Evolutionary conservation across 2,888 invertebrate genomes (phyloP), one percentile per base, ranked within the genome.

Genomic region (Drosophila colorata): DNA sequence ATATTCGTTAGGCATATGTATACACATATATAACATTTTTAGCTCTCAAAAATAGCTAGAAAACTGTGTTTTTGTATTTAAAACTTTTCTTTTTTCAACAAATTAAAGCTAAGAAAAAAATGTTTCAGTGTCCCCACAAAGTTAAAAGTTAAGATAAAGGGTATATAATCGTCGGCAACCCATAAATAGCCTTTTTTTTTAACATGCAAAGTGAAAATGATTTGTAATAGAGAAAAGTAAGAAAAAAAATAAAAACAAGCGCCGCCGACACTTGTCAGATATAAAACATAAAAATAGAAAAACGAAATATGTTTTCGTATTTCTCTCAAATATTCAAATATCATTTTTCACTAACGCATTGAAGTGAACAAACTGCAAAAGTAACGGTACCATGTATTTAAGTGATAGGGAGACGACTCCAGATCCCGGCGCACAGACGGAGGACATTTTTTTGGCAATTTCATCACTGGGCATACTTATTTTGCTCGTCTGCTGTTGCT

Each of bases 161-260:
- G 33, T 33, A 33, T 33, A 13, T 4, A 33, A 33, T 33, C 4
- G 11, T 33, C 33, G 33, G 0, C 13, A 33, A 33, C 1, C 4
- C 33, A 33, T 7, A 4, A 3, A 13, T 13, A 13, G 4, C 13
- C 4, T 13, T 11, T 33, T 33, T 33, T 33, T 48, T 57, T 23
- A 48, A 40, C 67, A 78, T 74, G 79, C 75, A 85, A 82, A 82
- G 86, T 82, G 79, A 82, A 86, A 85, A 70, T 74, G 13, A 47
- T 56, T 66, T 48, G 60, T 47, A 76, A 56, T 41, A 49, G 46
- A 56, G 55, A 68, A 74, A 33, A 9, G 48, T 64, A 55, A 66
- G 56, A 40, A 40, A 60, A 66, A 58, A 40, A 40, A 60, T 35
- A 55, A 46, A 61, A 41, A 41, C 20, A 51, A 51, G 23, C 53